Evolutionary conservation across 2,888 invertebrate species (phyloP).

Genomic region (Lacanobia wlatinum): DNA sequence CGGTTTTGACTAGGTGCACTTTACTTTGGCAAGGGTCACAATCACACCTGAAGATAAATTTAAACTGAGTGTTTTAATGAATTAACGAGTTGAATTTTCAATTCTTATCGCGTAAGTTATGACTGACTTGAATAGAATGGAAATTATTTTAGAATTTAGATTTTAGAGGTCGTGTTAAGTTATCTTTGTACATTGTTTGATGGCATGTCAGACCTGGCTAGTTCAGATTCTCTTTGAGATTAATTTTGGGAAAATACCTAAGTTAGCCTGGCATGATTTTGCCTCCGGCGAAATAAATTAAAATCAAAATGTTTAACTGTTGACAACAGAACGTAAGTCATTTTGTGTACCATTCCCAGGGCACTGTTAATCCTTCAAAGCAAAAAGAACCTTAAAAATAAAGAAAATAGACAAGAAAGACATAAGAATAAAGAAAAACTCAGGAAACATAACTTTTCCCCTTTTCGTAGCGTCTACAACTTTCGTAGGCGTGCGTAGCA

Average conservation of each 20-base stretch:
- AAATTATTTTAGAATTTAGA: conserved; percentile 58
- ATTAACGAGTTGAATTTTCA: conserved; percentile 52
- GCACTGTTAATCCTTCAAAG: background rate
- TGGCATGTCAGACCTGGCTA: conserved; percentile 44
- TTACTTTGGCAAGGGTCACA: conserved; percentile 68
- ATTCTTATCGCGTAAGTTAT: conserved; percentile 58
- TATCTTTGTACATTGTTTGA: conserved; percentile 47
- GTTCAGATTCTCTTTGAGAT: conserved; percentile 39
- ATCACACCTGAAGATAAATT: conserved; percentile 66
- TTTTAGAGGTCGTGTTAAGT: conserved; percentile 38
- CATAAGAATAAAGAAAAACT: background rate
- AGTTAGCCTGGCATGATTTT: background rate
- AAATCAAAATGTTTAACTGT: background rate
- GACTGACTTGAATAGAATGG: conserved; percentile 39
- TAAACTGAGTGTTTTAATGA: conserved; percentile 53
- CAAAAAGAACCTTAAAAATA: background rate
- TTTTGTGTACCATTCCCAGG: background rate
- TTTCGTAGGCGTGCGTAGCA: conserved; percentile 51
- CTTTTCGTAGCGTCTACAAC: conserved; percentile 1
- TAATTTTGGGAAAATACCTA: conserved; percentile 22
- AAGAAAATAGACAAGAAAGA: background rate
- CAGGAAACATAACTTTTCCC: background rate
- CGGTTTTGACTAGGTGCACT: conserved; percentile 76
- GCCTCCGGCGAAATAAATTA: background rate
- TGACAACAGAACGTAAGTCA: background rate